Percentiles rank a stretch among this genome's conserved stretches.
These are phyloP conservation scores for Pelochelys cantorii DNA, from an alignment of 2,797 vertebrate species.

Conservation along the genomic window DNA sequence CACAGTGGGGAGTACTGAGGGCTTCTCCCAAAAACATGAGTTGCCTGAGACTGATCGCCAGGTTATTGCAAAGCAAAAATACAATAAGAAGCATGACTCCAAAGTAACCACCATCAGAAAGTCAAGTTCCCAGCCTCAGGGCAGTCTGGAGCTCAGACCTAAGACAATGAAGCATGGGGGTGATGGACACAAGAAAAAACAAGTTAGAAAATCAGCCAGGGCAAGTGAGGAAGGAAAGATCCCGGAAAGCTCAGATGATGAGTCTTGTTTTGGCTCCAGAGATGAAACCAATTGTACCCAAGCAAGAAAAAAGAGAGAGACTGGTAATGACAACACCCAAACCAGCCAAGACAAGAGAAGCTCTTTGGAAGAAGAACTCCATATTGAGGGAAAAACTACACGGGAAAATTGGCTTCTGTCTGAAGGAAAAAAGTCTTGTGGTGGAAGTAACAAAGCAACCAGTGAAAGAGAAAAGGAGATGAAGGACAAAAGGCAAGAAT, in stretches of 20 bases:
- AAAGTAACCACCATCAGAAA: conserved; percentile 15
- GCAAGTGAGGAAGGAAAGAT: conserved; percentile 36
- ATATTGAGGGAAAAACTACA: background rate
- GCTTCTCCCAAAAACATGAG: background rate
- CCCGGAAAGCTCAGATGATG: background rate
- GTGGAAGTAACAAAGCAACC: background rate
- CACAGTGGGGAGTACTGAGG: conserved; percentile 10
- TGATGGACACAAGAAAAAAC: background rate
- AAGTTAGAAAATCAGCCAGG: background rate
- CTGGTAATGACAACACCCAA: background rate
- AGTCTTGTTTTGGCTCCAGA: conserved; percentile 53
- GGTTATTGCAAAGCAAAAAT: background rate
- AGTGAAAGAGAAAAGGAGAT: conserved; percentile 1
- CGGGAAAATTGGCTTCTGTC: background rate
- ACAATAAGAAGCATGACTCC: background rate
- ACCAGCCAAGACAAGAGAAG: background rate
- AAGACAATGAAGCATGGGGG: background rate
- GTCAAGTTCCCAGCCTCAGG: conserved; percentile 50
- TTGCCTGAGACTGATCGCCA: background rate
- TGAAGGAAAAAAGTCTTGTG: background rate
- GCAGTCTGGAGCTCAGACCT: background rate
- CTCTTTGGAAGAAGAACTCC: conserved; percentile 22
- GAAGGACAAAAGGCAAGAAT: background rate
- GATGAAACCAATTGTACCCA: background rate
- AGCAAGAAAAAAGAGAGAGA: background rate